Conservation (phyloP, 1,140 invertebrate genomes). For the Trialeurodes vaporariorum region DNA sequence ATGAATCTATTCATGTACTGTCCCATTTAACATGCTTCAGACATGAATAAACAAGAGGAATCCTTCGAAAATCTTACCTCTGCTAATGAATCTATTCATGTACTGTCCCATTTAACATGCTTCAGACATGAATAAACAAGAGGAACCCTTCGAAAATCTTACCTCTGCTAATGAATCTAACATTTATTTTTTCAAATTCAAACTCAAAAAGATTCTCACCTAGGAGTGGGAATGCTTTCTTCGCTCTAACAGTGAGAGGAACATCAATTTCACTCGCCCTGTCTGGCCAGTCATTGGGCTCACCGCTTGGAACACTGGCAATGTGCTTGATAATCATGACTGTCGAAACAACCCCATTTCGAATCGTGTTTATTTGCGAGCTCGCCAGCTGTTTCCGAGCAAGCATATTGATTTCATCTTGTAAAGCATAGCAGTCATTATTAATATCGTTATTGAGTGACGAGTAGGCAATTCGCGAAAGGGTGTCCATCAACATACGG, state of each 20-base stretch:
- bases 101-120: too few relatives aligned
- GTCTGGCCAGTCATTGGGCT: constrained; percentile 27
- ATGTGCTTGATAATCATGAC: constrained; percentile 40
- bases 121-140: too few relatives aligned
- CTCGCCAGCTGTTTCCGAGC: constrained; percentile 46
- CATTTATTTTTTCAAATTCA: too few relatives aligned
- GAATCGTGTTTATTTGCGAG: constrained; percentile 32
- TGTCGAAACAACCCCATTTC: constrained; percentile 37
- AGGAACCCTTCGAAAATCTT: too few relatives aligned
- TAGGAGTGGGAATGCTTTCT: constrained; percentile 23
- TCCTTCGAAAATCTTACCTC: too few relatives aligned
- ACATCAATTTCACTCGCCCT: constrained; percentile 18
- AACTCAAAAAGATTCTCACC: too few relatives aligned
- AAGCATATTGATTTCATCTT: constrained; percentile 47
- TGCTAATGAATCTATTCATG: too few relatives aligned
- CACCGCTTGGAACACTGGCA: constrained; percentile 23
- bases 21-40: too few relatives aligned
- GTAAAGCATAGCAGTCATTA: constrained; percentile 32
- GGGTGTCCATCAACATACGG: constrained; percentile 38
- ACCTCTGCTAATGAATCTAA: too few relatives aligned
- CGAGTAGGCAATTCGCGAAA: constrained; percentile 41
- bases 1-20: too few relatives aligned
- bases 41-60: too few relatives aligned
- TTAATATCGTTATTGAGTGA: constrained; percentile 34
- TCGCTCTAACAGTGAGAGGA: constrained; percentile 16